Base-by-base conservation (phyloP, 2,797 vertebrate species). In the Vipera ursinii region DNA sequence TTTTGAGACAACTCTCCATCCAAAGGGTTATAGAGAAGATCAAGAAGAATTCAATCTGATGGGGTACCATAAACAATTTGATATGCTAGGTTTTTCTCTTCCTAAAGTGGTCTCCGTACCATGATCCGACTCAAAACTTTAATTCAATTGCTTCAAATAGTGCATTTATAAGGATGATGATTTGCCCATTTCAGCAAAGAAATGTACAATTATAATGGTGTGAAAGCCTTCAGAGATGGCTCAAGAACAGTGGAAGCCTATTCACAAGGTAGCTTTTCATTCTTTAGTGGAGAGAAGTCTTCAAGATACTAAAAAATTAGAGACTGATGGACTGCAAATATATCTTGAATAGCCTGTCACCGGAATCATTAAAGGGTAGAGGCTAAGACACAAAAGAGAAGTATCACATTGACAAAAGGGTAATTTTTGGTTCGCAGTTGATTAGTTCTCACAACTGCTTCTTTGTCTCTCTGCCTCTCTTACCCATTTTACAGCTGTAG, bases 21-120 rank as follows among this genome's bases (percentile, higher is more conserved):
- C 97, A 69, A 97, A 96, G 97, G 97, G 97, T 98, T 97, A 96
- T 96, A 97, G 96, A 95, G 97, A 93, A 97, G 97, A 98, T 98
- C 96, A 98, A 98, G 97, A 97, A 97, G 97, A 98, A 98, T 98
- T 98, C 97, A 98, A 98, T 97, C 95, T 97, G 97, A 97, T 97
- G 97, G 97, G 96, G 96, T 96, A 97, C 97, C 96, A 97, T 97
- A 96, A 97, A 97, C 96, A 97, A 97, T 96, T 96, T 97, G 97
- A 97, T 96, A 96, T 94, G 96, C 97, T 97, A 98, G 97, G 97
- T 97, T 97, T 96, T 73, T 95, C 95, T 94, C 97, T 98, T 94
- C 96, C 98, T 98, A 98, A 97, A 98, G 96, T 91, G 86, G 96
- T 95, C 96, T 98, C 96, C 96, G 96, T 97, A 96, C 96, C 95